Percentiles rank a stretch among this genome's conserved stretches.
These are phyloP conservation scores for Archips crataeganus DNA, from an alignment of 2,888 invertebrate species.

Conservation along the genomic window DNA sequence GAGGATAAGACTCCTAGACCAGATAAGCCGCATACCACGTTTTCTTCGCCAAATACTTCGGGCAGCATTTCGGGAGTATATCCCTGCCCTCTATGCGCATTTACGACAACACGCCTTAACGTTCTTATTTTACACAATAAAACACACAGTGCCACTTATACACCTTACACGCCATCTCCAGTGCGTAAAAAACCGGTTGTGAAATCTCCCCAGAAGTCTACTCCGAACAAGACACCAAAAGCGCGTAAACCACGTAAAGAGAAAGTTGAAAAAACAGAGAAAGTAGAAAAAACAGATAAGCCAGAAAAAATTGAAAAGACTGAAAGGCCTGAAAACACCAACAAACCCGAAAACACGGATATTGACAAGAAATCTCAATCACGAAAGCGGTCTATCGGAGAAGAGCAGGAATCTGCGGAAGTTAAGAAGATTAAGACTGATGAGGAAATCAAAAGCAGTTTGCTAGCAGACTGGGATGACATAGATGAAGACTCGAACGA, in stretches of 20 bases:
- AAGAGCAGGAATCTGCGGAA: conserved; percentile 58
- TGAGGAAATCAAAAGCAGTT: conserved; percentile 88
- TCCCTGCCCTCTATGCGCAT: conserved; percentile 88
- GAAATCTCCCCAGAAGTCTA: conserved; percentile 59
- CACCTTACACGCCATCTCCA: conserved; percentile 77
- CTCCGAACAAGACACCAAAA: conserved; percentile 66
- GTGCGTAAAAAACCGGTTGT: conserved; percentile 64
- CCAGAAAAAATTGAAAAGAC: conserved; percentile 47
- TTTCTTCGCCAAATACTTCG: conserved; percentile 60
- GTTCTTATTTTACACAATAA: conserved; percentile 91
- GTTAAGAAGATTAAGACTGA: conserved; percentile 84
- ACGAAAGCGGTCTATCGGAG: conserved; percentile 74
- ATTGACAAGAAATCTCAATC: conserved; percentile 70
- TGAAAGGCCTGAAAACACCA: conserved; percentile 10
- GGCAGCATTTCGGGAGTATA: conserved; percentile 72
- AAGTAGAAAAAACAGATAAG: conserved; percentile 49
- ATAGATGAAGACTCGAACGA: conserved; percentile 78
- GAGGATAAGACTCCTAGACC: conserved; percentile 47
- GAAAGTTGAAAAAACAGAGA: conserved; percentile 28
- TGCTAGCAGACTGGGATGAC: conserved; percentile 93
- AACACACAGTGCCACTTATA: conserved; percentile 87
- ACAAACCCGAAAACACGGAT: conserved; percentile 23
- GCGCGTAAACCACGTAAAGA: conserved; percentile 61
- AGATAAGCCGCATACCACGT: conserved; percentile 48
- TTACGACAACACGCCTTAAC: conserved; percentile 89